Evolutionary conservation across 2,888 invertebrate genomes (phyloP), one percentile per base, ranked within the genome.

Genomic region (Liposcelis brunnea): DNA sequence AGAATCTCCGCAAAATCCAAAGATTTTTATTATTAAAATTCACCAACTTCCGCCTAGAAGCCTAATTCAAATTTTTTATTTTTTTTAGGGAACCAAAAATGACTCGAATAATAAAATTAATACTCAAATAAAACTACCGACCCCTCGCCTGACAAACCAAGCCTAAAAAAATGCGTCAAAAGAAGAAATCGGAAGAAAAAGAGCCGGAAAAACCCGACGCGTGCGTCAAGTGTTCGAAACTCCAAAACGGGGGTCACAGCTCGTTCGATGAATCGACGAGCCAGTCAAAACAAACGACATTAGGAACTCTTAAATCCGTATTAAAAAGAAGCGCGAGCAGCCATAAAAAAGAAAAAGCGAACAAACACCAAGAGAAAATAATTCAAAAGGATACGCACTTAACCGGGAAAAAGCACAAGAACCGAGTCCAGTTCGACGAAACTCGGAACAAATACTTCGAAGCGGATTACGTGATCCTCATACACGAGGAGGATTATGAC

Each of bases 391-490:
- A 40, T 19, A n/a, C 7, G 15, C 40, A 40, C 4, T 5, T 40
- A 18, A 21, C 21, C 5, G 8, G 5, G 14, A 61, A 70, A 49
- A 61, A 69, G 48, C 77, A 77, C 55, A 81, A 80, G 58, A 75
- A 86, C 61, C 75, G 85, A 47, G 89, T 89, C 18, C 77, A 85
- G 44, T 89, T 89, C 59, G 85, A 89, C 60, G 89, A 89, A 66
- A 83, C 78, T 57, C 75, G 82, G 45, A 89, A 89, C 65, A 84
- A 86, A 61, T 87, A 86, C 65, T 87, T 89, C 62, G 89, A 89
- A 55, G 87, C 89, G 44, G 87, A 89, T 65, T 89, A 89, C 59
- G 87, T 89, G 57, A 89, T 89, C 55, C 71, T 87, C 50, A 86
- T 89, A 51, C 77, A 87, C 49, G 87, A 89, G 60, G 87, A 87